Percentiles rank a stretch among this genome's conserved stretches.
These are phyloP conservation scores for Maconellicoccus hirsutus DNA, from an alignment of 1,140 invertebrate genomes.

Conservation along the genomic window DNA sequence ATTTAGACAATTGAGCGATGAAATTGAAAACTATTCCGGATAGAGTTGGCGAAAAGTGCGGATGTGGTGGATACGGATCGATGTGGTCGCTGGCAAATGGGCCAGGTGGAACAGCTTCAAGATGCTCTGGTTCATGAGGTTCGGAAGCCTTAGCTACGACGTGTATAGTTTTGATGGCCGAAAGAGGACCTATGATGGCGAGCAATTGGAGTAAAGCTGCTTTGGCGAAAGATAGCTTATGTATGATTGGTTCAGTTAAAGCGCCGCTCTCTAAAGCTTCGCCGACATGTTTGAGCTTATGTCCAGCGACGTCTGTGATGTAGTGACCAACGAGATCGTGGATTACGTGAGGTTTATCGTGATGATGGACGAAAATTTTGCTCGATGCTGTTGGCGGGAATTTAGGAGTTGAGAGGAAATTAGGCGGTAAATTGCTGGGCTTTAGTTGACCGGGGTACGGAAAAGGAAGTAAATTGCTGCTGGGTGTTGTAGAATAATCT, in stretches of 20 bases:
- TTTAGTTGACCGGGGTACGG: background rate
- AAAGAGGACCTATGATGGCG: slow-evolving; percentile 11
- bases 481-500: background rate
- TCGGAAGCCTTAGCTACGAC: slow-evolving; percentile 3
- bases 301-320: background rate
- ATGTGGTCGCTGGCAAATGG: background rate
- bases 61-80: background rate
- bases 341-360: background rate
- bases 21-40: background rate
- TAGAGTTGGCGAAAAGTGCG: background rate
- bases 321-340: background rate
- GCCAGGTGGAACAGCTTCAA: background rate
- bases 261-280: slow-evolving; percentile 2
- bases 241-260: background rate
- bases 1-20: background rate
- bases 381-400: background rate
- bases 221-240: slow-evolving; percentile 6
- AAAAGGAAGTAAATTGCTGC: background rate
- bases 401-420: background rate
- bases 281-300: background rate
- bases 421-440: background rate
- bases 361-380: slow-evolving; percentile 11
- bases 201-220: background rate
- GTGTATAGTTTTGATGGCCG: slow-evolving; percentile 1
- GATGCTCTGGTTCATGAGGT: background rate